Evolutionary conservation across 2,113 vertebrate species (phyloP).

Genomic region (Anarhynchus alexandrinus): DNA sequence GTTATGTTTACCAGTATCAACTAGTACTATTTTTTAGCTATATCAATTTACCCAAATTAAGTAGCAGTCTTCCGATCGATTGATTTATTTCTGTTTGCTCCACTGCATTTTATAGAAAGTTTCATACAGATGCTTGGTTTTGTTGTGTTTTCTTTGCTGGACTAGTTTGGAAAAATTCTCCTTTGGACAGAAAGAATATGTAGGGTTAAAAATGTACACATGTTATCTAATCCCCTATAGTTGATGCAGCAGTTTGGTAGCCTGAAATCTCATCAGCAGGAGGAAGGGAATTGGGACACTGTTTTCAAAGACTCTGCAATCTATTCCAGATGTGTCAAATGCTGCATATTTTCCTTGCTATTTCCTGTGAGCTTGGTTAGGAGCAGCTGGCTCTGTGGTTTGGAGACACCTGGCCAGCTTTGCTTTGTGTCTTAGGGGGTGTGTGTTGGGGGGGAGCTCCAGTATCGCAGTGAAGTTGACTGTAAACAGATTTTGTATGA

Average conservation of each 20-base stretch:
- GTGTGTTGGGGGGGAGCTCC: not conserved
- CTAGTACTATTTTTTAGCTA: not conserved
- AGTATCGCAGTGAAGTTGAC: not conserved
- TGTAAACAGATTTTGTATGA: constrained; percentile 48
- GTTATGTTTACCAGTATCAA: not conserved
- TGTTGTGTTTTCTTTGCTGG: not conserved
- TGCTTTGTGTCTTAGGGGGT: constrained; percentile 33
- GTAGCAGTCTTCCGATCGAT: not conserved
- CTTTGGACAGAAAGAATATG: not conserved
- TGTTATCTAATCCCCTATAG: not conserved
- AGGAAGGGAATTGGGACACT: constrained; percentile 36
- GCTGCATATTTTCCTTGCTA: constrained; percentile 55
- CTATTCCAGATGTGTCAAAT: constrained; percentile 57
- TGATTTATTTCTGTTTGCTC: not conserved
- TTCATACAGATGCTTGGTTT: not conserved
- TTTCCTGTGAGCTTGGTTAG: constrained; percentile 64
- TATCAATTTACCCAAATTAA: not conserved
- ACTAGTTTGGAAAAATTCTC: not conserved
- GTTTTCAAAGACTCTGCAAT: constrained; percentile 59
- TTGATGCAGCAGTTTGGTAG: constrained; percentile 45
- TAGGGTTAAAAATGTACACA: constrained; percentile 24
- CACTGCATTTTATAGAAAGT: not conserved
- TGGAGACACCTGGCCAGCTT: constrained; percentile 51
- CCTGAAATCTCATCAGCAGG: constrained; percentile 63
- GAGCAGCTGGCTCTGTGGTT: constrained; percentile 57